Conservation (phyloP, 2,888 invertebrate genomes). For the Crematogaster levior region DNA sequence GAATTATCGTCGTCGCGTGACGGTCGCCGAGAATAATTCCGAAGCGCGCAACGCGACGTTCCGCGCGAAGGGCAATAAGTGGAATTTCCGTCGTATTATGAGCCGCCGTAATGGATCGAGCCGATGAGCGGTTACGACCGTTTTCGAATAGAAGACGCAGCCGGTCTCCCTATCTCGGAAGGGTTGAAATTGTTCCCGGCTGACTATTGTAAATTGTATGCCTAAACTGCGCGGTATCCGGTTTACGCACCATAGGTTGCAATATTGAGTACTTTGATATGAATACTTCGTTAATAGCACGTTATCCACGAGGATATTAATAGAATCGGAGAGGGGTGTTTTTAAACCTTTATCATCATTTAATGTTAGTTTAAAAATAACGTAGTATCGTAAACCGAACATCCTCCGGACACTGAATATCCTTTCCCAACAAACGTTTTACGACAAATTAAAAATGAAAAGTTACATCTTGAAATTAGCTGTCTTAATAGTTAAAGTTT, state of each 20-base stretch:
- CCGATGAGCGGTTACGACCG: constrained; percentile 65
- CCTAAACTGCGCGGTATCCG: constrained; percentile 34
- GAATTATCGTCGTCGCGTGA: constrained; percentile 76
- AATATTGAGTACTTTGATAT: constrained; percentile 1
- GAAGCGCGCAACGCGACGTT: constrained; percentile 47
- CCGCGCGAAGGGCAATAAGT: constrained; percentile 41
- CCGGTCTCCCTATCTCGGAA: constrained; percentile 7
- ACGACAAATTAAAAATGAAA: neutral
- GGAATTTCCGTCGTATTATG: constrained; percentile 66
- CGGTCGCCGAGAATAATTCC: constrained; percentile 73
- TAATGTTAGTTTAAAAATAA: neutral
- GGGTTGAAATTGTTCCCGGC: constrained; percentile 36
- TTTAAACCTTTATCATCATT: too few relatives aligned
- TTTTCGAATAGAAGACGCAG: constrained; percentile 40
- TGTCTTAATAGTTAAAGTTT: neutral
- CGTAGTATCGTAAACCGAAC: neutral
- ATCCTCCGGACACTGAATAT: neutral
- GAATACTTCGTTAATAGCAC: neutral
- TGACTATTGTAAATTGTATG: constrained; percentile 43
- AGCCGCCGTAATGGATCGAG: constrained; percentile 62
- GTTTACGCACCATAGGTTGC: constrained; percentile 34
- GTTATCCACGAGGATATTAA: constrained; percentile 19
- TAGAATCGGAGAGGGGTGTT: too few relatives aligned
- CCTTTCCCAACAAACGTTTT: neutral
- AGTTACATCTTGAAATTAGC: neutral